These are phyloP conservation scores for Fulmarus glacialis DNA, from an alignment of 2,113 vertebrate genomes.

Conservation along the genomic window DNA sequence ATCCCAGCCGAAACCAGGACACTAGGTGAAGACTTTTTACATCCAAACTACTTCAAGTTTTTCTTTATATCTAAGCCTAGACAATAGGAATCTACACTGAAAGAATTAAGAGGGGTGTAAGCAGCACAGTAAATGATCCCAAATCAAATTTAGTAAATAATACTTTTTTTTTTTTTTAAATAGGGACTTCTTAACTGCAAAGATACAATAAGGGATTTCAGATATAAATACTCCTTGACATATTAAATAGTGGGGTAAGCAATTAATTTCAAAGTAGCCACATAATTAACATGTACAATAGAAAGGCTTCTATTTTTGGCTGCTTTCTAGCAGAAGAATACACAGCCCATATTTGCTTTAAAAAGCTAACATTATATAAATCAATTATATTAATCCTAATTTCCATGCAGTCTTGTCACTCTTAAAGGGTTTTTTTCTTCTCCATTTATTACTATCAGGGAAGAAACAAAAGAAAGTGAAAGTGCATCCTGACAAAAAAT, in stretches of 20 bases:
- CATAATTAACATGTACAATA: constrained; percentile 51
- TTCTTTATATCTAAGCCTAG: background rate
- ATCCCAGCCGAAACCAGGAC: too few relatives aligned
- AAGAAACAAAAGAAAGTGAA: constrained; percentile 17
- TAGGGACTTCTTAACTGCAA: background rate
- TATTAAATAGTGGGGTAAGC: background rate
- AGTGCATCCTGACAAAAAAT: constrained; percentile 50
- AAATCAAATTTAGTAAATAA: background rate
- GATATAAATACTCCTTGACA: constrained; percentile 8
- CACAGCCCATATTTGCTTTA: constrained; percentile 44
- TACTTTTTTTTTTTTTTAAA: too few relatives aligned
- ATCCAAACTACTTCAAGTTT: background rate
- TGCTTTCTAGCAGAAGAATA: constrained; percentile 54
- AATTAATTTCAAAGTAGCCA: constrained; percentile 9
- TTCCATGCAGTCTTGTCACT: constrained; percentile 36
- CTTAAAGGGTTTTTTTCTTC: background rate
- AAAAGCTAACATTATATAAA: constrained; percentile 68
- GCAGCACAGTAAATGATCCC: background rate
- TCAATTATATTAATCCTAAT: constrained; percentile 57
- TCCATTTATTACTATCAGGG: constrained; percentile 30
- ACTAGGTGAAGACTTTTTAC: background rate
- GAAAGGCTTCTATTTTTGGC: constrained; percentile 52
- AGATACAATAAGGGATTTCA: background rate
- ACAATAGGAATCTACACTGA: background rate
- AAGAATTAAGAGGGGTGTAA: background rate